Evolutionary conservation across 2,888 invertebrate species (phyloP), one percentile per base, ranked within the genome.

Genomic region (Leptothorax acervorum): DNA sequence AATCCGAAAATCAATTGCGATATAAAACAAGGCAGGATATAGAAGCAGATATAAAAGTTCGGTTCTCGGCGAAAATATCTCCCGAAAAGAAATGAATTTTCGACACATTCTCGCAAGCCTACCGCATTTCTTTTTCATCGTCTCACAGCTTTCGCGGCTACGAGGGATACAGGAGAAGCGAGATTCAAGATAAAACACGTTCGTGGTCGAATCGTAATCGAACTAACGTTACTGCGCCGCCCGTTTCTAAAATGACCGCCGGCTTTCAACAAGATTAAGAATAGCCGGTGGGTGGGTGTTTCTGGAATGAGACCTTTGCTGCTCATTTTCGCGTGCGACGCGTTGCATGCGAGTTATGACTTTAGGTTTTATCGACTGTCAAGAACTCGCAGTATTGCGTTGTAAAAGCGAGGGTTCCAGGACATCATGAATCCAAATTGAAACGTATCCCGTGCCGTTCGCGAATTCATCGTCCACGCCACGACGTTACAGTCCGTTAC

Each of bases 201-300:
- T 70, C 83, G 62, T 53, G 79, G 83, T 73, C 70, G 62, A 75
- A 75, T 70, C 74, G 85, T 90, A 91, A 91, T 92, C 87, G 90
- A 91, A 89, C 87, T 83, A 87, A 28, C 84, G 89, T 89, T 92
- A 87, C 89, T 42, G 85, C 89, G 90, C 89, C 60, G 90, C 89
- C 39, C 88, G 88, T 90, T 75, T 90, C 89, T 87, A 83, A 90
- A 93, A 93, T 92, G 92, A 90, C 92, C 87, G 88, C 89, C 91
- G 89, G 91, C 93, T 93, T 92, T 93, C 91, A 92, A 88, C 91
- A 90, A 91, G 92, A 94, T 94, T 94, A 94, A 93, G 91, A 93
- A 93, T 91, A 89, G 86, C 45, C 75, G 75, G 68, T 53, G 76
- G 23, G 23, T 23, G 23, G 23, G 23, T 53, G 57, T 53, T 85